These are phyloP conservation scores for Sakesphorus luctuosus DNA, from an alignment of 2,113 vertebrate species.

Conservation along the genomic window DNA sequence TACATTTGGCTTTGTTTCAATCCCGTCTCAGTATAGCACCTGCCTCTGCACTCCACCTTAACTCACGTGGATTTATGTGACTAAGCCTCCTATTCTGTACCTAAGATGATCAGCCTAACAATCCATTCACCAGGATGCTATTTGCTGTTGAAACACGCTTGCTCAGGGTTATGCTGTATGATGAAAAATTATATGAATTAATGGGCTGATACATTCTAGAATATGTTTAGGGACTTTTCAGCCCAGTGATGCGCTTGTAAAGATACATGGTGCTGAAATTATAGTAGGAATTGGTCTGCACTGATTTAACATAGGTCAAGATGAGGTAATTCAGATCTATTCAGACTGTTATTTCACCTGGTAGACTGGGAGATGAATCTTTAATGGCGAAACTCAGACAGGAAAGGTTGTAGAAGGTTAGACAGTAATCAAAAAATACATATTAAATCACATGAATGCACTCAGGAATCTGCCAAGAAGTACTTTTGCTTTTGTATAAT, in stretches of 20 bases:
- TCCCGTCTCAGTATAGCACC: neutral
- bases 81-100: neutral
- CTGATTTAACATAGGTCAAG: conserved; percentile 62
- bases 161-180: neutral
- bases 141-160: neutral
- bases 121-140: neutral
- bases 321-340: conserved; percentile 60
- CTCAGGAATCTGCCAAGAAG: conserved; percentile 61
- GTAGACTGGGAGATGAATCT: conserved; percentile 72
- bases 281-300: neutral
- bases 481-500: conserved; percentile 52
- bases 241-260: neutral
- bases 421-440: conserved; percentile 75
- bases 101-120: neutral
- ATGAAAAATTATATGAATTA: neutral
- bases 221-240: neutral
- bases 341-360: conserved; percentile 66
- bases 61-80: neutral
- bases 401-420: conserved; percentile 76
- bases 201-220: neutral
- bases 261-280: neutral
- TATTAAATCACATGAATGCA: conserved; percentile 74
- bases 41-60: neutral
- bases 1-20: neutral
- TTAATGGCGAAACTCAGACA: conserved; percentile 75